A percentile compares a stretch with the other conserved stretches of the same genome.
Conservation (phyloP, 2,797 vertebrate genomes). For the Moxostoma hubbsi region DNA sequence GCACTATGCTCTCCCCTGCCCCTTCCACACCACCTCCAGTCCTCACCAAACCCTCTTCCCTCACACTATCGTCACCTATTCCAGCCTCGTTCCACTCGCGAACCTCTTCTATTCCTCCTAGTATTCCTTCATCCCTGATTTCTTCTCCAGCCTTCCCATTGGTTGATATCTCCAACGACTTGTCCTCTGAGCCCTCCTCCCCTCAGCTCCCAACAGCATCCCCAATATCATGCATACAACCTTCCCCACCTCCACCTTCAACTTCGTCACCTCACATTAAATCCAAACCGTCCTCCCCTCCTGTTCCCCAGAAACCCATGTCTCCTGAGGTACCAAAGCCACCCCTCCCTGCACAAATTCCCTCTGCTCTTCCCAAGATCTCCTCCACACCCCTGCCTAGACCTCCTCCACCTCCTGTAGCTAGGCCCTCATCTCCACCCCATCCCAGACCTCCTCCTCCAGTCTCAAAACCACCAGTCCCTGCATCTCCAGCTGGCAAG, state of each 20-base stretch:
- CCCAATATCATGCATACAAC: slow-evolving; percentile 4
- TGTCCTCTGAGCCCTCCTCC: background rate
- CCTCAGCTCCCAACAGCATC: slow-evolving; percentile 14
- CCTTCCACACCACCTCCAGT: slow-evolving; percentile 50
- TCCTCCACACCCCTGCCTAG: slow-evolving; percentile 43
- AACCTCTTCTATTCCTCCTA: slow-evolving; percentile 54
- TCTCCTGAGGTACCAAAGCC: slow-evolving; percentile 46
- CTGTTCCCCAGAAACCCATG: slow-evolving; percentile 30
- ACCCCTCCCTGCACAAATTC: slow-evolving; percentile 53
- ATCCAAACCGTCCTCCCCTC: slow-evolving; percentile 20
- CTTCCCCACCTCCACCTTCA: slow-evolving; percentile 3
- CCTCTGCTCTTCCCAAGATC: slow-evolving; percentile 47
- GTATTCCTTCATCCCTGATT: slow-evolving; percentile 14
- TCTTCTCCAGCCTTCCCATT: slow-evolving; percentile 33
- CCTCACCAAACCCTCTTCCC: slow-evolving; percentile 56
- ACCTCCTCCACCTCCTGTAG: slow-evolving; percentile 52
- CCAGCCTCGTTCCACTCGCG: slow-evolving; percentile 5
- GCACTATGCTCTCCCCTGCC: slow-evolving; percentile 60
- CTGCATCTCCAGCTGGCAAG: slow-evolving; percentile 16
- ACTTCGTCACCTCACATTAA: slow-evolving; percentile 18
- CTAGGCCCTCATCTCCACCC: slow-evolving; percentile 41
- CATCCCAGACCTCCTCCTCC: slow-evolving; percentile 41
- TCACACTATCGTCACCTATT: background rate
- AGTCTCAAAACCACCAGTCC: slow-evolving; percentile 1
- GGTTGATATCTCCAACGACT: slow-evolving; percentile 41